Evolutionary conservation across 2,888 invertebrate species (phyloP), one percentile per base, ranked within the genome.

Genomic region (Pocota personata): DNA sequence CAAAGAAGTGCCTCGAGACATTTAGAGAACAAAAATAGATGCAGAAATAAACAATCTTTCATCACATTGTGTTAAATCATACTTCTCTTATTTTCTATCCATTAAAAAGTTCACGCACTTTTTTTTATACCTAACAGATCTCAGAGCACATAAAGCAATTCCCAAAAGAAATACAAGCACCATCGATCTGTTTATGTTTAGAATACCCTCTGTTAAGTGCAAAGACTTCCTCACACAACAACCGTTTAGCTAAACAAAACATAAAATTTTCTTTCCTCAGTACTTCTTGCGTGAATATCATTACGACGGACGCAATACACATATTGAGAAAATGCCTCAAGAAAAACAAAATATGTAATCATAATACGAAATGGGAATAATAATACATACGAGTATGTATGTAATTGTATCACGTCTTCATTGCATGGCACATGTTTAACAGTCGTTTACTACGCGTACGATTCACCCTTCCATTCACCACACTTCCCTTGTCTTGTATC

Each of bases 361-460:
- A 32, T 37, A 27, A 27, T 27, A 46, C 24, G 27, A 37, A 30
- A 40, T 48, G 58, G n/a, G 58, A 46, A 76, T 64, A 35, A 43
- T 24, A 32, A 57, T 67, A n/a, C n/a, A n/a, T n/a, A n/a, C n/a
- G n/a, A n/a, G n/a, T n/a, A n/a, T n/a, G n/a, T n/a, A 50, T 66
- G 35, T 32, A 75, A 71, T 82, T 82, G 71, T 43, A 64, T 82
- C 76, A 82, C 76, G 76, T 76, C 48, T 24, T 32, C 64, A 40
- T 57, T 19, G 27, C 71, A 76, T 76, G 73, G 52, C 62, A 73
- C 73, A 64, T 64, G 73, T 40, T 75, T 30, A 32, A 55, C 40
- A 55, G 14, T 40, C 35, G 19, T 60, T 50, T 19, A 48, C 32
- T 32, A 8, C 46, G 48, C 32, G 24, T 72, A 60, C 60, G 27